These are phyloP conservation scores for Ibidorhyncha struthersii DNA, from an alignment of 2,113 vertebrate genomes.

Conservation along the genomic window DNA sequence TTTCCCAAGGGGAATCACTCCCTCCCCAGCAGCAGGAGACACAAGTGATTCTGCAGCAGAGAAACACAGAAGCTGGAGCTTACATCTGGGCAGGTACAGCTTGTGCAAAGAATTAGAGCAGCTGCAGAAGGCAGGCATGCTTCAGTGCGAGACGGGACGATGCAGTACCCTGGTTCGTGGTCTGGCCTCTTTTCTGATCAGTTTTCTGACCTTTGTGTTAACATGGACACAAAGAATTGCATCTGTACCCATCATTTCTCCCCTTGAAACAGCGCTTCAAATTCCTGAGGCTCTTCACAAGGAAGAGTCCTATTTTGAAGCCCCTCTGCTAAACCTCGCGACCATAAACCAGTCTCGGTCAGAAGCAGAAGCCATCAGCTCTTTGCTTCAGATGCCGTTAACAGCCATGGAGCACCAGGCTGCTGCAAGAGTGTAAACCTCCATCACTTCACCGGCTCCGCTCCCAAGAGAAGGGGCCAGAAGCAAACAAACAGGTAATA, in stretches of 20 bases:
- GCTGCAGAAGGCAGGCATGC: neutral
- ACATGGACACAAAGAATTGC: neutral
- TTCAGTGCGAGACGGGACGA: rapidly evolving
- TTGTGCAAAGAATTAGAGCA: neutral
- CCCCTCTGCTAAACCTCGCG: neutral
- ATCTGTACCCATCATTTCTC: neutral
- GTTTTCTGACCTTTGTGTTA: neutral
- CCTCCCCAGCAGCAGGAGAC: neutral
- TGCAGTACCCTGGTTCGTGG: too few species aligned
- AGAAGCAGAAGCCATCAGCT: neutral
- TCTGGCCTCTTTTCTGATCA: neutral
- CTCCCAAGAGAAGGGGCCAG: neutral
- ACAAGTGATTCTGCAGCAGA: neutral
- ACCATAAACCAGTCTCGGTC: neutral
- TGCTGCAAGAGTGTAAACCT: neutral
- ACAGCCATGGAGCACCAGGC: neutral
- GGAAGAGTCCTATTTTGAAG: neutral
- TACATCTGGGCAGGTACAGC: neutral
- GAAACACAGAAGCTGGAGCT: neutral
- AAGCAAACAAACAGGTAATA: neutral
- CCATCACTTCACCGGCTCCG: neutral
- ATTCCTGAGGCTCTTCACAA: neutral
- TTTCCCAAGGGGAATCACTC: neutral
- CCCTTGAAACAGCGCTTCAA: neutral
- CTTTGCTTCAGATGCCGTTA: neutral